phyloP scores from a whole-genome alignment of 2,797 vertebrate genomes.

The Pipistrellus nathusii region DNA sequence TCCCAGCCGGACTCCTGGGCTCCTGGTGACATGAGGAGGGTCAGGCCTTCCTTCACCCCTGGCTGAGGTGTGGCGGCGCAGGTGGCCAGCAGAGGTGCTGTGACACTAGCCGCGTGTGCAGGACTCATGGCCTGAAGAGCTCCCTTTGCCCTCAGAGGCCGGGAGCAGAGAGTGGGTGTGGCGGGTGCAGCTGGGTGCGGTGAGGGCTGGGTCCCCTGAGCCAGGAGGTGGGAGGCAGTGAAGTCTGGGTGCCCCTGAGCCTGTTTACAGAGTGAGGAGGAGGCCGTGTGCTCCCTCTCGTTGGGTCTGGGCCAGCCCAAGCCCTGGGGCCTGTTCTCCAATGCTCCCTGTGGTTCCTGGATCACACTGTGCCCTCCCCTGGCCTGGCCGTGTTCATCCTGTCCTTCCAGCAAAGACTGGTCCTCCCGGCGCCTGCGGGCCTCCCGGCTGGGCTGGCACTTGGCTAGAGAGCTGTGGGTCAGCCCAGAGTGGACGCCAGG shows the following conservation, averaged over 20 bases:
- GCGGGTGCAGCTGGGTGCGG: neutral
- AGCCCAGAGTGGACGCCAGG: neutral
- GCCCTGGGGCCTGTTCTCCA: neutral
- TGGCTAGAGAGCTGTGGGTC: neutral
- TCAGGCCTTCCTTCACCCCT: neutral
- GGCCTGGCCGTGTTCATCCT: neutral
- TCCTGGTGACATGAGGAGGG: neutral
- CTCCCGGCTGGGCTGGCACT: neutral
- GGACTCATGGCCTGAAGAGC: neutral
- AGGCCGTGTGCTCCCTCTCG: neutral
- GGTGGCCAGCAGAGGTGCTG: slow-evolving; percentile 76
- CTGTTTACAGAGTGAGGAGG: neutral
- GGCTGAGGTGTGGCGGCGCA: neutral
- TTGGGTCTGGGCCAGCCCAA: neutral
- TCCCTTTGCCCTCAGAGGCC: neutral
- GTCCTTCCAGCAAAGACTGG: neutral
- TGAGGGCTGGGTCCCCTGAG: neutral
- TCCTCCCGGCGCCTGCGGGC: neutral
- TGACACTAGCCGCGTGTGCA: neutral
- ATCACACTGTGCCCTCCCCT: neutral
- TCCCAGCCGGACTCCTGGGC: neutral
- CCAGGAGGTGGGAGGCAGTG: neutral
- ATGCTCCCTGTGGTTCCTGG: neutral
- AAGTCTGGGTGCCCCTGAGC: neutral
- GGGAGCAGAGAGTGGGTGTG: neutral